Percentiles rank a stretch among this genome's conserved stretches.
Conservation (phyloP, 2,113 vertebrate species). For the Athene noctua region DNA sequence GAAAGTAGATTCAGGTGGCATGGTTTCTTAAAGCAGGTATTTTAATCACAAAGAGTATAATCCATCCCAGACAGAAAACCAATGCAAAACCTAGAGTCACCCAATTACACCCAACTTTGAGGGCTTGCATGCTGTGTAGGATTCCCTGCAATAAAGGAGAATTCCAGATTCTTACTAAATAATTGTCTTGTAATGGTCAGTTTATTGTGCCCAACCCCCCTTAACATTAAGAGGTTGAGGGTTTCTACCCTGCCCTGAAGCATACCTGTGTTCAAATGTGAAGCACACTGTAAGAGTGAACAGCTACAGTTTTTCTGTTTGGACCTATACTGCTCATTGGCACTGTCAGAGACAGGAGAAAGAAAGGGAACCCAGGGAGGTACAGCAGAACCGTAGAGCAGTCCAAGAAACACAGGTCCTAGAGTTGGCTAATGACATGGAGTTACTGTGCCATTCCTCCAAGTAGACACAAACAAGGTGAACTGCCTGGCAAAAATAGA, state of each 20-base stretch:
- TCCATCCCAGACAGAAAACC: not conserved
- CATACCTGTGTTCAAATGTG: no score
- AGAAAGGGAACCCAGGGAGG: not conserved
- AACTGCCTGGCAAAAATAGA: not conserved
- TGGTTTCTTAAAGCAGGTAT: not conserved
- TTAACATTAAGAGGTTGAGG: not conserved
- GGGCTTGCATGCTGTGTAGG: not conserved
- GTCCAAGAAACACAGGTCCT: not conserved
- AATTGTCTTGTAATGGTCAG: not conserved
- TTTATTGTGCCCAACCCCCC: not conserved
- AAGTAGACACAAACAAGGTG: not conserved
- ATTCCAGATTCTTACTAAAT: not conserved
- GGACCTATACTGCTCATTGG: not conserved
- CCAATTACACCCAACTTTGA: not conserved
- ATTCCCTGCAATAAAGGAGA: not conserved
- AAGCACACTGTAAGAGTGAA: not conserved
- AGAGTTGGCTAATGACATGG: not conserved
- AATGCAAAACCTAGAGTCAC: not conserved
- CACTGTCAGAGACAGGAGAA: not conserved
- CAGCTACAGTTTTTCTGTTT: not conserved
- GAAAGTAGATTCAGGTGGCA: not conserved
- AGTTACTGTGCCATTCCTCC: not conserved
- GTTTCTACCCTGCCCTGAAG: not conserved
- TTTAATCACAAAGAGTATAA: not conserved
- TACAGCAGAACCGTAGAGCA: rapidly evolving